Evolutionary conservation across 2,888 invertebrate genomes (phyloP), one percentile per base, ranked within the genome.

Genomic region (Andrena praecox): DNA sequence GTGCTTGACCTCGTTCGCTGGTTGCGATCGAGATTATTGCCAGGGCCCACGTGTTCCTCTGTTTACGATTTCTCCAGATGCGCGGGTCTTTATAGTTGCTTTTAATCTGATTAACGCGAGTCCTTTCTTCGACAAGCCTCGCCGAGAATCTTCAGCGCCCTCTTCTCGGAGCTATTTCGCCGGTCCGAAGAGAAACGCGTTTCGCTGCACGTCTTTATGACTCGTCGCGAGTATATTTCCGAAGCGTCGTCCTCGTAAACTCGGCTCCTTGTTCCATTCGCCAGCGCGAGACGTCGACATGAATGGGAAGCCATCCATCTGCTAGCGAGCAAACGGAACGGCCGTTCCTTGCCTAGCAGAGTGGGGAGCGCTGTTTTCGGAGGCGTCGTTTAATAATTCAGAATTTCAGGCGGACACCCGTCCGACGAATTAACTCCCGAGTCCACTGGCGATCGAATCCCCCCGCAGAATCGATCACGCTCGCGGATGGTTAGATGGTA

Each of bases 21-120:
- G 33, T 42, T 63, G 56, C 76, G 85, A 85, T 85, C 82, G 72
- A 85, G 77, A 71, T 76, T 68, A 42, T 78, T 80, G 75, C 71
- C 10, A 24, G 50, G 20, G 20, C 12, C 60, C 20, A 16, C 12
- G n/a, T 16, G 10, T 12, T 2, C n/a, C 3, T 10, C 50, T 68
- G 50, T 72, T 33, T 63, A 8, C 24, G 29, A 3, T 16, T 71
- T 50, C 29, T 20, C 12, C 5, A 70, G 29, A 2, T 66, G 52
- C 50, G 35, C 52, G 35, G 35, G 2, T 20, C 12, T 62, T 42
- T 56, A 27, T 42, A 16, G 42, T 24, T 56, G 24, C 56, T 56
- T 24, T 27, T 27, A 10, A 24, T 10, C 24, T 3, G 27, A 10
- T 24, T 56, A 24, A 56, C 24, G 24, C 24, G 4, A 56, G 20